These are phyloP conservation scores for Ictalurus punctatus DNA, from an alignment of 2,113 vertebrate species.

Conservation along the genomic window DNA sequence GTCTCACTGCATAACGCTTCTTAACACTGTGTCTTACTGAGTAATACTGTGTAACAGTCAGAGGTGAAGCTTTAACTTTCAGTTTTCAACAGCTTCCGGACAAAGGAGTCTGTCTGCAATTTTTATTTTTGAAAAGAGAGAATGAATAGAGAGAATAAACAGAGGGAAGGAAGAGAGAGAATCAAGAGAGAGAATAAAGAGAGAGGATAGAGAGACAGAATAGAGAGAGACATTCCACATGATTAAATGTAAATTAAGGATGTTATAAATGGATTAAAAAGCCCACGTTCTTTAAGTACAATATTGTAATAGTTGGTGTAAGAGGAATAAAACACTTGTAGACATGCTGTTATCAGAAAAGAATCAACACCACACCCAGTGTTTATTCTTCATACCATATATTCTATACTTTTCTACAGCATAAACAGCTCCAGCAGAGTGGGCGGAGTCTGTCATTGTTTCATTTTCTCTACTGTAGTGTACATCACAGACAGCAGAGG, in stretches of 20 bases:
- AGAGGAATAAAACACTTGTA: not conserved
- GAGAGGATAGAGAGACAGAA: not conserved
- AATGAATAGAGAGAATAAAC: not conserved
- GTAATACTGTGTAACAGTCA: not conserved
- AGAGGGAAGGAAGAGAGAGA: too few relatives aligned
- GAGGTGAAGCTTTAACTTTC: not conserved
- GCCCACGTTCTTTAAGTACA: not conserved
- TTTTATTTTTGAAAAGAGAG: too few relatives aligned
- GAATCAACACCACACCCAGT: not conserved
- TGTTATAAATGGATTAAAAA: not conserved
- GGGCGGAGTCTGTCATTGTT: not conserved
- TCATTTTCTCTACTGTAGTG: not conserved
- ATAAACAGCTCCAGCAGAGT: not conserved
- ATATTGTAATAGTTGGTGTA: not conserved
- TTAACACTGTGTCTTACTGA: too few relatives aligned
- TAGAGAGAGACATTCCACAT: not conserved
- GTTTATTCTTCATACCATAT: not conserved
- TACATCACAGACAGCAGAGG: not conserved
- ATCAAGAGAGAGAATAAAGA: not conserved
- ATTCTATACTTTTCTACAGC: not conserved
- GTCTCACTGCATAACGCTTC: too few relatives aligned
- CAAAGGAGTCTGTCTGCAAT: not conserved
- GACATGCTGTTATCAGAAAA: not conserved
- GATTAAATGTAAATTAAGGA: not conserved
- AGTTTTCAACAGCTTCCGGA: not conserved